Evolutionary conservation across 2,888 invertebrate species (phyloP).

Genomic region (Smittia sp.): DNA sequence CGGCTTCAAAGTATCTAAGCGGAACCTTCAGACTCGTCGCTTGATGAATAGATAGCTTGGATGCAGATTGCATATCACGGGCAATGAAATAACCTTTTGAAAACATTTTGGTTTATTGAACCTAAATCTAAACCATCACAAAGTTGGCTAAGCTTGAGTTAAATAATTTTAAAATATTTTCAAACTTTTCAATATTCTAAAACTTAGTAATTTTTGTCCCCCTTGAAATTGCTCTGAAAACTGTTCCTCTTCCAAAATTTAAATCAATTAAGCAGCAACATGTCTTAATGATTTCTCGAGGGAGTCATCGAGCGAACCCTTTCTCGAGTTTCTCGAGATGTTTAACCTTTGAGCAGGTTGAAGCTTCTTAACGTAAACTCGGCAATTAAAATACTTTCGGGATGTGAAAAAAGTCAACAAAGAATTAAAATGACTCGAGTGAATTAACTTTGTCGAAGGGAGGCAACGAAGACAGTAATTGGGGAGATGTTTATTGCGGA

Average conservation of each 20-base stretch:
- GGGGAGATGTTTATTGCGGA: not conserved
- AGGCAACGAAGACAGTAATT: not conserved
- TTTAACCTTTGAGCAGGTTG: constrained; percentile 34
- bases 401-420: constrained; percentile 28
- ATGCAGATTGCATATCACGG: no score
- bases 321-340: constrained; percentile 10
- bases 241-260: not conserved
- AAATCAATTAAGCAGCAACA: constrained; percentile 16
- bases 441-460: not conserved
- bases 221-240: no score
- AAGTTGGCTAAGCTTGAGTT: no score
- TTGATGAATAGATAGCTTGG: no score
- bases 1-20: no score
- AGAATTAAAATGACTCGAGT: constrained; percentile 25
- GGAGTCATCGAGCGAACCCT: constrained; percentile 34
- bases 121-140: no score
- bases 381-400: constrained; percentile 38
- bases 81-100: no score
- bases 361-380: constrained; percentile 27
- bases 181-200: not conserved
- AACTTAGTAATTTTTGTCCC: not conserved
- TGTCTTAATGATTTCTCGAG: constrained; percentile 40
- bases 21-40: no score
- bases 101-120: no score
- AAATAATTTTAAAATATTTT: no score